Evolutionary conservation across 2,888 invertebrate genomes (phyloP).

Genomic region (Macropis europaea): DNA sequence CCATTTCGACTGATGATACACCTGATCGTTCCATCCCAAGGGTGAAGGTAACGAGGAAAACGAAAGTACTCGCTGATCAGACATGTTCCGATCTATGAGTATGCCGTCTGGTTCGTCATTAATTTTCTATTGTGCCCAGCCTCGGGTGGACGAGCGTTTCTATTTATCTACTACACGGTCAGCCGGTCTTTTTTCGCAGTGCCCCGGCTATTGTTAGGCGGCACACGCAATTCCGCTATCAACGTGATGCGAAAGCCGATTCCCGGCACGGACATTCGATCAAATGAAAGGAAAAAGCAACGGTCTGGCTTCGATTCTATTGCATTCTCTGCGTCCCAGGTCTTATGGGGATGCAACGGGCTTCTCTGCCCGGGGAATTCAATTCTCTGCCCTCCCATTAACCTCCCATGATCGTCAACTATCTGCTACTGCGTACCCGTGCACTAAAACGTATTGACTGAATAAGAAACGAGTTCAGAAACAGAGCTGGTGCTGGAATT

Average conservation of each 20-base stretch:
- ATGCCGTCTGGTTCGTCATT: constrained; percentile 48
- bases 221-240: constrained; percentile 53
- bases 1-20: constrained; percentile 11
- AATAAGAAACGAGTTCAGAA: too few species aligned
- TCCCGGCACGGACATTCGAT: constrained; percentile 42
- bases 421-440: neutral
- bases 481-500: too few species aligned
- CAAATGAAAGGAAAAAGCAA: constrained; percentile 41
- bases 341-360: constrained; percentile 4
- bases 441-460: neutral
- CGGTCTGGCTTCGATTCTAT: constrained; percentile 33
- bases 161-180: constrained; percentile 37
- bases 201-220: constrained; percentile 51
- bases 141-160: constrained; percentile 38
- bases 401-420: neutral
- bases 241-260: constrained; percentile 59
- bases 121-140: constrained; percentile 60
- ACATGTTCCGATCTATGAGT: constrained; percentile 29
- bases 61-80: constrained; percentile 24
- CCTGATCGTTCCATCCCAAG: neutral
- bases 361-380: constrained; percentile 26
- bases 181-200: constrained; percentile 15
- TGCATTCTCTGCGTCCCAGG: constrained; percentile 24
- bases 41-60: neutral
- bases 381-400: constrained; percentile 15